These are phyloP conservation scores for Clusia tigrina DNA, from an alignment of 2,888 invertebrate species.

Conservation along the genomic window DNA sequence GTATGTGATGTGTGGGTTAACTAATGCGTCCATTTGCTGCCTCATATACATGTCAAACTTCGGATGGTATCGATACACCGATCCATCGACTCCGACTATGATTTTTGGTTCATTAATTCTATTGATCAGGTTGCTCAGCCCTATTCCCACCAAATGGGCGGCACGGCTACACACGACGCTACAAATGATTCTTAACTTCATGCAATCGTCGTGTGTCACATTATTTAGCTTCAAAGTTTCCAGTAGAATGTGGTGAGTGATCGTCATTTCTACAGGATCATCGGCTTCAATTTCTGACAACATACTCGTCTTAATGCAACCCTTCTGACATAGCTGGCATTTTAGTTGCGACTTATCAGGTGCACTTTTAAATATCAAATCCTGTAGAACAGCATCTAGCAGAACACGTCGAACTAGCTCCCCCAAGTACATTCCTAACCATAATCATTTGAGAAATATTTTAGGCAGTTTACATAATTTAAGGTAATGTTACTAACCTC, in stretches of 20 bases:
- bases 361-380: constrained; percentile 57
- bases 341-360: no score
- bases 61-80: constrained; percentile 43
- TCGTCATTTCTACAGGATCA: constrained; percentile 72
- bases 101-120: constrained; percentile 84
- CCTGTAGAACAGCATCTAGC: constrained; percentile 77
- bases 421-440: constrained; percentile 98
- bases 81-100: constrained; percentile 71
- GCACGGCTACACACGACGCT: constrained; percentile 88
- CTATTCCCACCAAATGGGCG: constrained; percentile 88
- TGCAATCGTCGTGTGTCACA: constrained; percentile 84
- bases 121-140: constrained; percentile 83
- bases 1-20: constrained; percentile 79
- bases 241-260: constrained; percentile 77
- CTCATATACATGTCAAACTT: constrained; percentile 93
- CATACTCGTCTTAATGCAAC: constrained; percentile 90
- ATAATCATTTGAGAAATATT: constrained; percentile 36
- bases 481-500: not conserved
- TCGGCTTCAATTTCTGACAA: constrained; percentile 95
- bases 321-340: constrained; percentile 51
- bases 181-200: constrained; percentile 89
- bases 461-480: not conserved
- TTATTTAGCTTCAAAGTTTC: constrained; percentile 73
- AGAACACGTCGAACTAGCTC: constrained; percentile 87
- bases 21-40: constrained; percentile 79